phyloP scores from a whole-genome alignment of 2,113 vertebrate genomes.

The Nyctereutes procyonoides region DNA sequence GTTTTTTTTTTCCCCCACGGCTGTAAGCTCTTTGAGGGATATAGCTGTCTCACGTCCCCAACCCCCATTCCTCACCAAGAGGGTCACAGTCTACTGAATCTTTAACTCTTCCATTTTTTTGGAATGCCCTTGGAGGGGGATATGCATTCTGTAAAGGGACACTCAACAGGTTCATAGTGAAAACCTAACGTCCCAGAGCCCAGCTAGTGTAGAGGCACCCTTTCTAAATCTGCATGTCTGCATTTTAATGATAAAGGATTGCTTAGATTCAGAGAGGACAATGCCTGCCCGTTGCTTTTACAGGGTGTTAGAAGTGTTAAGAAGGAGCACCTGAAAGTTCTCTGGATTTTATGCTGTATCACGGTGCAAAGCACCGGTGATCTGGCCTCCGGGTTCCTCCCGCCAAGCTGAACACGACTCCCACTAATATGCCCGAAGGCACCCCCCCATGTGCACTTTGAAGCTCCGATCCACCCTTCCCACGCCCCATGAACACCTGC shows the following conservation, averaged over 20 bases:
- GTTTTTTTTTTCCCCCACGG: not conserved
- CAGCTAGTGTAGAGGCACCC: slow-evolving; percentile 53
- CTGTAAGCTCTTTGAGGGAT: not conserved
- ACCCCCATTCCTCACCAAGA: not conserved
- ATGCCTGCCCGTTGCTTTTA: not conserved
- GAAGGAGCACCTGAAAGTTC: not conserved
- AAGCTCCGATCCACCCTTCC: not conserved
- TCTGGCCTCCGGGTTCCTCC: not conserved
- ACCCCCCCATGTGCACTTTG: not conserved
- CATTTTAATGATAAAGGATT: not conserved
- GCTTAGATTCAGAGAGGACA: slow-evolving; percentile 18
- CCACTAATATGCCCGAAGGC: not conserved
- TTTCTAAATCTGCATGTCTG: slow-evolving; percentile 43
- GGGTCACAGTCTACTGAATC: not conserved
- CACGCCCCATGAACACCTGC: not conserved
- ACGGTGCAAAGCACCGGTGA: not conserved
- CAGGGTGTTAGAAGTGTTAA: not conserved
- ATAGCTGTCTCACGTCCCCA: not conserved
- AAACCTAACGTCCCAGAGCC: slow-evolving; percentile 9
- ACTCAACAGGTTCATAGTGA: slow-evolving; percentile 23
- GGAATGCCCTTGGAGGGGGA: not conserved
- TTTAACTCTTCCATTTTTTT: not conserved
- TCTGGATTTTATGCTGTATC: not conserved
- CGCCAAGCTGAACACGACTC: not conserved
- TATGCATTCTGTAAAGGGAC: slow-evolving; percentile 59